These are phyloP conservation scores for Caenorhabditis macrosperma DNA, from an alignment of 2,888 invertebrate species.

Conservation along the genomic window DNA sequence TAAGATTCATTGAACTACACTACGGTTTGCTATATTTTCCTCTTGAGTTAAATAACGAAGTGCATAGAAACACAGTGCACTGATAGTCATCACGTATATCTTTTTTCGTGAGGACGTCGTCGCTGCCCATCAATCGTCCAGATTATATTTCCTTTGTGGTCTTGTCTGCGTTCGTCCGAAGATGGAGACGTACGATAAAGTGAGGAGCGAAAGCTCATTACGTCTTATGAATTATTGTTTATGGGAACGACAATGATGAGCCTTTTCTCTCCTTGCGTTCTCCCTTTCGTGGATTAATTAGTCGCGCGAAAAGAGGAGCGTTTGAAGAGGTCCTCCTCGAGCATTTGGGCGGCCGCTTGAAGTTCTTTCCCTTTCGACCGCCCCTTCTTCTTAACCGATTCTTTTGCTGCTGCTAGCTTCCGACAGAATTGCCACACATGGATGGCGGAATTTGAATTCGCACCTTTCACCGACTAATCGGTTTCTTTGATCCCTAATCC, in stretches of 20 bases:
- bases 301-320: slow-evolving; percentile 27
- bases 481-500: slow-evolving; percentile 46
- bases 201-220: slow-evolving; percentile 52
- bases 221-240: slow-evolving; percentile 56
- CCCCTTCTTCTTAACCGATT: not conserved
- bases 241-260: slow-evolving; percentile 51
- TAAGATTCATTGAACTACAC: too few relatives aligned
- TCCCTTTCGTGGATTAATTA: slow-evolving; percentile 34
- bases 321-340: slow-evolving; percentile 31
- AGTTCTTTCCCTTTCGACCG: slow-evolving; percentile 16
- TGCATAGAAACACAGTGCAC: too few relatives aligned
- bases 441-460: slow-evolving; percentile 16
- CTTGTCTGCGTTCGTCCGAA: slow-evolving; percentile 11
- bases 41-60: not conserved
- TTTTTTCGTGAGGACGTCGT: slow-evolving; percentile 37
- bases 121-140: slow-evolving; percentile 25
- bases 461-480: slow-evolving; percentile 39
- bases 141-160: slow-evolving; percentile 32
- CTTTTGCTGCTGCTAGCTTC: not conserved
- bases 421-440: slow-evolving; percentile 31
- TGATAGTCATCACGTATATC: slow-evolving; percentile 31
- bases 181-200: slow-evolving; percentile 38
- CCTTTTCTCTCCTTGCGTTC: not conserved
- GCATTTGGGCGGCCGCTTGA: slow-evolving; percentile 43
- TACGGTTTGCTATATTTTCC: not conserved